Evolutionary conservation across 1,140 invertebrate species (phyloP).

Genomic region (Lineus longissimus): DNA sequence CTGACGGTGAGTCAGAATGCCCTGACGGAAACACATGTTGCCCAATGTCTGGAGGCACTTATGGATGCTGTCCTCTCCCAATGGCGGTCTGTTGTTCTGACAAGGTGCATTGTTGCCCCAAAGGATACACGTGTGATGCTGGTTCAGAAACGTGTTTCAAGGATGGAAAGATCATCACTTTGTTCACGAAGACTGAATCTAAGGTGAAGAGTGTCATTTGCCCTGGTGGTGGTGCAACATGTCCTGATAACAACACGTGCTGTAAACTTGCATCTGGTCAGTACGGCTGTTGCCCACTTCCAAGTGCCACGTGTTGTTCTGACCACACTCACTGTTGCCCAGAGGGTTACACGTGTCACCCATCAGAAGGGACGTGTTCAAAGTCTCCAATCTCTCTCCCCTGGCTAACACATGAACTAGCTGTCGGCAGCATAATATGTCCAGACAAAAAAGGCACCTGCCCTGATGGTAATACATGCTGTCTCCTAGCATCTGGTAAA

Average conservation of each 20-base stretch:
- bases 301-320: constrained; percentile 40
- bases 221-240: constrained; percentile 28
- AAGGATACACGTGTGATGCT: constrained; percentile 35
- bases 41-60: background rate
- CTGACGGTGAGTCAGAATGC: background rate
- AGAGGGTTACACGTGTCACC: constrained; percentile 25
- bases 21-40: background rate
- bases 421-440: too few species aligned
- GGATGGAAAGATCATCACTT: background rate
- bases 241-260: constrained; percentile 41
- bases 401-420: too few species aligned
- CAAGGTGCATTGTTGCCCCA: constrained; percentile 40
- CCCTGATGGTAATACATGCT: too few species aligned
- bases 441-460: too few species aligned
- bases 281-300: constrained; percentile 53
- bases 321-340: constrained; percentile 44
- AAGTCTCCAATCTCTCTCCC: too few species aligned
- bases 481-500: background rate
- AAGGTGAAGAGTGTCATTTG: constrained; percentile 19
- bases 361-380: constrained; percentile 19
- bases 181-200: background rate
- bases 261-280: constrained; percentile 26
- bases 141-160: background rate
- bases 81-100: constrained; percentile 34
- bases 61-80: background rate